Percentiles rank a stretch among this genome's conserved stretches.
Evolutionary conservation across 37 sponge, comb jelly and placozoan genomes (phyloP).

Genomic region (Haliclona indistincta): DNA sequence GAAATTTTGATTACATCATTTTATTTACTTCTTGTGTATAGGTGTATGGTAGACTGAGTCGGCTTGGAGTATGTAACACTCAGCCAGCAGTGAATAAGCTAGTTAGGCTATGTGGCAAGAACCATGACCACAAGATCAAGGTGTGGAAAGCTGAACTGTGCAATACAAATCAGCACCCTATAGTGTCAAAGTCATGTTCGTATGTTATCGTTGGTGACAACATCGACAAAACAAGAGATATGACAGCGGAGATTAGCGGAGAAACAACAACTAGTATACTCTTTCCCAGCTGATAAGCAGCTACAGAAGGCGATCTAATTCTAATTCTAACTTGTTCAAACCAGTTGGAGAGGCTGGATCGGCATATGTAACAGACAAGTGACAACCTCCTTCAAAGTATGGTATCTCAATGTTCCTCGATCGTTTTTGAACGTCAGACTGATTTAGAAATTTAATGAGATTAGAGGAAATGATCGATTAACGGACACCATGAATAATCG

Average conservation of each 20-base stretch:
- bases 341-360: slow-evolving; percentile 70
- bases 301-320: too few species aligned
- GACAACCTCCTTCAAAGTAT: slow-evolving; percentile 68
- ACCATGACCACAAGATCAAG: background rate
- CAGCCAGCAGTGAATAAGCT: background rate
- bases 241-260: too few species aligned
- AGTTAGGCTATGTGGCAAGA: background rate
- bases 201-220: too few species aligned
- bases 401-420: slow-evolving; percentile 42
- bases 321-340: slow-evolving; percentile 54
- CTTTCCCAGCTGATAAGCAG: too few species aligned
- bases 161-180: too few species aligned
- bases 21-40: background rate
- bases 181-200: too few species aligned
- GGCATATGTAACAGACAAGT: slow-evolving; percentile 66
- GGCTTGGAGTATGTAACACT: background rate
- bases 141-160: too few species aligned
- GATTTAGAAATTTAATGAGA: slow-evolving; percentile 66
- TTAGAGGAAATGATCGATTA: too few species aligned
- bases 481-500: too few species aligned
- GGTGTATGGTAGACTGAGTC: background rate
- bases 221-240: too few species aligned
- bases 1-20: background rate
- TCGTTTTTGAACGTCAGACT: slow-evolving; percentile 66
- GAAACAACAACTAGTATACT: too few species aligned